Percentiles rank a stretch among this genome's conserved stretches.
phyloP scores from a whole-genome alignment of 2,888 invertebrate genomes.

The Apoda limacodes region DNA sequence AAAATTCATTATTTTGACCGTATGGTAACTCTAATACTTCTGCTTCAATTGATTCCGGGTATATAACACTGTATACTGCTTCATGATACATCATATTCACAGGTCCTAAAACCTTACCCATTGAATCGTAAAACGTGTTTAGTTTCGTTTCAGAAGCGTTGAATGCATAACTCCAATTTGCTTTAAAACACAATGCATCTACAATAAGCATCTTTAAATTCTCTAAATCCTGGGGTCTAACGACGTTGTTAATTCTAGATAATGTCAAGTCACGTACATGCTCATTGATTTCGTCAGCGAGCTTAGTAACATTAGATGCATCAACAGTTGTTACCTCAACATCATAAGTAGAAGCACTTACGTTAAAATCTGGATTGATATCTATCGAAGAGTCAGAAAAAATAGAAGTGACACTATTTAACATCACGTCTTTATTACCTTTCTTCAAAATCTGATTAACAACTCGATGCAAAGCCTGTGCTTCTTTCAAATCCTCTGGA shows the following conservation, averaged over 20 bases:
- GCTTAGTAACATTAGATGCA: constrained; percentile 55
- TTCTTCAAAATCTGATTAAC: constrained; percentile 34
- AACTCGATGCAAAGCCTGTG: constrained; percentile 42
- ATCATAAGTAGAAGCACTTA: constrained; percentile 53
- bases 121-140: constrained; percentile 71
- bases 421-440: constrained; percentile 34
- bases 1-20: constrained; percentile 69
- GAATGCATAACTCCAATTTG: constrained; percentile 77
- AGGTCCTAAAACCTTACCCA: constrained; percentile 59
- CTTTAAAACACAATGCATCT: constrained; percentile 79
- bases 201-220: constrained; percentile 69
- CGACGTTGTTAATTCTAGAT: constrained; percentile 74
- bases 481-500: constrained; percentile 41
- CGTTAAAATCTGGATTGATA: constrained; percentile 50
- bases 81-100: constrained; percentile 83
- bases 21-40: constrained; percentile 78
- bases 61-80: constrained; percentile 66
- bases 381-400: constrained; percentile 40
- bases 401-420: constrained; percentile 44
- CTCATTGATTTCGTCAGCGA: constrained; percentile 73
- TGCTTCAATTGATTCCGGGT: constrained; percentile 65
- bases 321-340: constrained; percentile 68
- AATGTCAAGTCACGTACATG: constrained; percentile 76
- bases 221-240: constrained; percentile 56
- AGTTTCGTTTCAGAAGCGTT: constrained; percentile 65